Evolutionary conservation across 1,140 invertebrate genomes (phyloP).

Genomic region (Megathymus violae): DNA sequence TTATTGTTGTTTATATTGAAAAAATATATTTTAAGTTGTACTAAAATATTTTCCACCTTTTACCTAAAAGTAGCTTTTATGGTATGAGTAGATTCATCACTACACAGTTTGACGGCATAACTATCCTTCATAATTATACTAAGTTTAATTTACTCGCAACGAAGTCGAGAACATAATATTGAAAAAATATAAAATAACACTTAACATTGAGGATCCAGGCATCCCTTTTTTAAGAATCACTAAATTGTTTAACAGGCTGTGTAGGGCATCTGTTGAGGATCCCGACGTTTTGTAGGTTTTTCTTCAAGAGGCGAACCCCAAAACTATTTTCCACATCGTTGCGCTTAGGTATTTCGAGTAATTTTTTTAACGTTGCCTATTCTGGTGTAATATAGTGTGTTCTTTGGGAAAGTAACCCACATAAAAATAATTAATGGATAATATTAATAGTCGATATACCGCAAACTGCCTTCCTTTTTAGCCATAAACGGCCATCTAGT

Average conservation of each 20-base stretch:
- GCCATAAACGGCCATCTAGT: no score
- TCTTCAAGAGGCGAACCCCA: conserved; percentile 41
- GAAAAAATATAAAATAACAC: no score
- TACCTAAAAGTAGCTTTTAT: no score
- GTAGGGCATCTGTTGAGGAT: conserved; percentile 7
- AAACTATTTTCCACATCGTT: conserved; percentile 51
- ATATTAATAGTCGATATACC: neutral
- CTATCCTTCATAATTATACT: no score
- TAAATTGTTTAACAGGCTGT: conserved; percentile 29
- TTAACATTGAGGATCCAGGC: no score
- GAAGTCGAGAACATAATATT: no score
- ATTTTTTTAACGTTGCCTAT: conserved; percentile 28
- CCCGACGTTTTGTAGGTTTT: conserved; percentile 42
- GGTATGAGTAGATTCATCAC: no score
- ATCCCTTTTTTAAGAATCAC: conserved; percentile 6
- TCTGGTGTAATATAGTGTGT: conserved; percentile 8
- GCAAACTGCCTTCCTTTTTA: neutral
- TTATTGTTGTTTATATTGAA: no score
- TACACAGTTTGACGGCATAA: no score
- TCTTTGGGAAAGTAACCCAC: conserved; percentile 4
- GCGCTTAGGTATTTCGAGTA: conserved; percentile 39
- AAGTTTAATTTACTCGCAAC: no score
- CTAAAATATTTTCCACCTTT: no score
- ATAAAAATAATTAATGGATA: conserved; percentile 26
- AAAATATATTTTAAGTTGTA: no score